Conservation (phyloP, 2,888 invertebrate genomes). For the Mythimna vitellina region DNA sequence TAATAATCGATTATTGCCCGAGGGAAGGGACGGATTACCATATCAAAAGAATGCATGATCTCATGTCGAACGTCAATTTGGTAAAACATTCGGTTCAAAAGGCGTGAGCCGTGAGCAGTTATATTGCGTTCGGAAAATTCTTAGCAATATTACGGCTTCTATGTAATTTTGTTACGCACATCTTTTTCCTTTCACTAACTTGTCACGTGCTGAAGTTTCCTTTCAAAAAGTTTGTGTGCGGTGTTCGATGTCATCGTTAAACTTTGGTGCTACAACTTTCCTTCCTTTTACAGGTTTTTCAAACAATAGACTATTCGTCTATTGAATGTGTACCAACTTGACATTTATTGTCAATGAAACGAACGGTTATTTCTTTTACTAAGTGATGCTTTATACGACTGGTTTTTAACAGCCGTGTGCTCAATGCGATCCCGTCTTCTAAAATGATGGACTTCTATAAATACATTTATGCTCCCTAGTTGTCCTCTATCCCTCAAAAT, state of each 20-base stretch:
- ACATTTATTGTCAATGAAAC: conserved; percentile 22
- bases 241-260: conserved; percentile 56
- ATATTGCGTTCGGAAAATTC: conserved; percentile 73
- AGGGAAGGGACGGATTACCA: conserved; percentile 85
- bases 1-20: conserved; percentile 88
- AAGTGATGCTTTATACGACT: not conserved
- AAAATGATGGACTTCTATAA: not conserved
- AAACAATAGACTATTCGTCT: conserved; percentile 24
- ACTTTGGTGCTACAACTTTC: conserved; percentile 29
- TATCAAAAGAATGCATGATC: conserved; percentile 88
- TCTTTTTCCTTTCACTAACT: conserved; percentile 44
- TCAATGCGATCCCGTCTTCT: not conserved
- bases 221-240: conserved; percentile 43
- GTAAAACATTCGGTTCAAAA: conserved; percentile 81
- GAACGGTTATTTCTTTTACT: conserved; percentile 23
- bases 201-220: conserved; percentile 58
- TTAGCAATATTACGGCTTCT: conserved; percentile 68
- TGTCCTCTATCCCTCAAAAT: too few species aligned
- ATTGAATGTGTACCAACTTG: conserved; percentile 11
- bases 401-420: not conserved
- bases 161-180: conserved; percentile 62
- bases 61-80: conserved; percentile 84
- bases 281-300: conserved; percentile 28
- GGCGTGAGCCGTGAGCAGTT: conserved; percentile 73
- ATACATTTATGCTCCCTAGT: not conserved